These are phyloP conservation scores for Oryzias curvinotus DNA, from an alignment of 2,113 vertebrate genomes.

Conservation along the genomic window DNA sequence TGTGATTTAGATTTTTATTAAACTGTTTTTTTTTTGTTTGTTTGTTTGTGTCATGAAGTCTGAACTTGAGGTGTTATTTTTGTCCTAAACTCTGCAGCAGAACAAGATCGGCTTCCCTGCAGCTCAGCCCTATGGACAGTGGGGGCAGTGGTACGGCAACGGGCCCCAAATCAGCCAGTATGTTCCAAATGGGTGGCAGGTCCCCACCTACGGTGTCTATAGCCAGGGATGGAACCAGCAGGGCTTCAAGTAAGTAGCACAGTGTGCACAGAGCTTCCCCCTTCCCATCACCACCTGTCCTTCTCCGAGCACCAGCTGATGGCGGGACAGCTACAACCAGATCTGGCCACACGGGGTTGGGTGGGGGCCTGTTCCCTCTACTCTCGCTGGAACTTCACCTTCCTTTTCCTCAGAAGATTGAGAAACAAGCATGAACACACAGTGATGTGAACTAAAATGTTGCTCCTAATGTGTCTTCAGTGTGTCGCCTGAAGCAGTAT, in stretches of 20 bases:
- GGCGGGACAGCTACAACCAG: constrained; percentile 46
- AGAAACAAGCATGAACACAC: constrained; percentile 18
- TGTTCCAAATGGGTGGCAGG: constrained; percentile 95
- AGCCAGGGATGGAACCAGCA: constrained; percentile 96
- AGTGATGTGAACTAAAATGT: constrained; percentile 41
- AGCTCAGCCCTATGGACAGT: constrained; percentile 91
- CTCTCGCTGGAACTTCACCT: constrained; percentile 30
- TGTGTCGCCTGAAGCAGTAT: not conserved
- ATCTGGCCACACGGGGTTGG: constrained; percentile 41
- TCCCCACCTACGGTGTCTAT: constrained; percentile 92
- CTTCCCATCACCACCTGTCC: constrained; percentile 54
- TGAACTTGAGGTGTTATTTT: not conserved
- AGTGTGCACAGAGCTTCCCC: constrained; percentile 52
- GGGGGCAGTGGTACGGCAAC: constrained; percentile 95
- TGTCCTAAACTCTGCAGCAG: constrained; percentile 67
- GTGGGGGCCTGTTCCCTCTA: not conserved
- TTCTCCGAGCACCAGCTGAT: constrained; percentile 46
- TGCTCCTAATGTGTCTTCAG: constrained; percentile 17
- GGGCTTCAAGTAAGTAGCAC: constrained; percentile 90
- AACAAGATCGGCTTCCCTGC: constrained; percentile 92
- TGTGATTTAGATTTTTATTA: not conserved
- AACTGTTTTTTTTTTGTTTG: not conserved
- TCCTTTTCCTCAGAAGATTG: constrained; percentile 47
- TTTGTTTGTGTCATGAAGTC: not conserved
- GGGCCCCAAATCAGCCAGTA: constrained; percentile 95